A percentile compares a stretch with the other conserved stretches of the same genome.
Conservation (phyloP, 2,888 invertebrate species). For the Eupithecia subumbrata region DNA sequence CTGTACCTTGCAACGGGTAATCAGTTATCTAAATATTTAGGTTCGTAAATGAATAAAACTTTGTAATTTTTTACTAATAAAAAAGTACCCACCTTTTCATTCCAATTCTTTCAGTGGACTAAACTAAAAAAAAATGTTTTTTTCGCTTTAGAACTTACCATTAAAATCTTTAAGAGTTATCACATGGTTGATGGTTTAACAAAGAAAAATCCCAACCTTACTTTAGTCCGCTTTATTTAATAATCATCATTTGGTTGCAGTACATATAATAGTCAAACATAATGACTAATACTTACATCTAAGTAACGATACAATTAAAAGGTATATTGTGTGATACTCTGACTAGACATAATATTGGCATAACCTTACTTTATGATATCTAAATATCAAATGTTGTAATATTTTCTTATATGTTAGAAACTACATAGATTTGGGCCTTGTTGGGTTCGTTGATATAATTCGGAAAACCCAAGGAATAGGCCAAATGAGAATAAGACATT, state of each 20-base stretch:
- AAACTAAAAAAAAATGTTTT: background rate
- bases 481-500: background rate
- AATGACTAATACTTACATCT: slow-evolving; percentile 1
- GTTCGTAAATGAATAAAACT: background rate
- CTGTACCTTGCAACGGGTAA: background rate
- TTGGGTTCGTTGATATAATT: background rate
- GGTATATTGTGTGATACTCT: background rate
- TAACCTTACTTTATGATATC: background rate
- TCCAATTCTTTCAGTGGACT: background rate
- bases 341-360: slow-evolving; percentile 1
- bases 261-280: background rate
- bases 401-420: background rate
- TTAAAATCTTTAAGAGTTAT: background rate
- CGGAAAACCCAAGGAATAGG: background rate
- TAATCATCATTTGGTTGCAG: background rate
- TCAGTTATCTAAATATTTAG: background rate
- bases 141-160: background rate
- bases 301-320: slow-evolving; percentile 3
- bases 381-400: background rate
- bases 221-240: background rate
- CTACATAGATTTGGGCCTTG: background rate
- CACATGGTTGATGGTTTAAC: background rate
- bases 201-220: background rate
- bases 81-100: background rate
- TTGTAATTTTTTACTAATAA: background rate